Conservation (phyloP, 2,797 vertebrate genomes). For the Gephyroberyx darwinii region DNA sequence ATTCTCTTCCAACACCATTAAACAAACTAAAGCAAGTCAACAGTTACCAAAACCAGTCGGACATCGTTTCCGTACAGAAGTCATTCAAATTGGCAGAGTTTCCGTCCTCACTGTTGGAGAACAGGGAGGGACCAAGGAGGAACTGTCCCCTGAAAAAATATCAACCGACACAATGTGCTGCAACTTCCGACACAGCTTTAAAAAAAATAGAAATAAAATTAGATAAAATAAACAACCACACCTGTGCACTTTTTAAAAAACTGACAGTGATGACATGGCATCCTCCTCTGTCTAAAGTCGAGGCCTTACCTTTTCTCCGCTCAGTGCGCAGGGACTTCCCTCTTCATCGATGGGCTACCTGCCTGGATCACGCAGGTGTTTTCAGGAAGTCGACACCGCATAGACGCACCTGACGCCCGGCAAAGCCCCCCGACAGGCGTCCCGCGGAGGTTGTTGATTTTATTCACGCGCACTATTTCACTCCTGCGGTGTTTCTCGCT, state of each 20-base stretch:
- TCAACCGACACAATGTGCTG: background rate
- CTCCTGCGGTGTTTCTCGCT: background rate
- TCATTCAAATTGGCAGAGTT: background rate
- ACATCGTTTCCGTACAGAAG: background rate
- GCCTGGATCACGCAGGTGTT: slow-evolving; percentile 78
- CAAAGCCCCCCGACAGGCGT: background rate
- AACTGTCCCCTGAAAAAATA: slow-evolving; percentile 8
- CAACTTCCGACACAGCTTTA: too few species aligned
- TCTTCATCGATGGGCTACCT: slow-evolving; percentile 72
- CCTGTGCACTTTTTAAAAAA: too few species aligned
- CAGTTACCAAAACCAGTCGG: background rate
- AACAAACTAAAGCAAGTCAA: too few species aligned
- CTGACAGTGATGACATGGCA: too few species aligned
- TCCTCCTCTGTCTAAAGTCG: background rate
- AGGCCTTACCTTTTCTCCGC: slow-evolving; percentile 71
- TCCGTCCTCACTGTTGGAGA: slow-evolving; percentile 19
- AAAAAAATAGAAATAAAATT: background rate
- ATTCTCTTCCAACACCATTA: too few species aligned
- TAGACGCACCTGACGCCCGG: background rate
- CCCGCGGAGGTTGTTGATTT: background rate
- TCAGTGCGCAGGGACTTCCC: slow-evolving; percentile 65
- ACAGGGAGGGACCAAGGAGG: slow-evolving; percentile 29
- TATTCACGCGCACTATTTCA: background rate
- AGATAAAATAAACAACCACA: too few species aligned
- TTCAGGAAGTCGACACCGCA: slow-evolving; percentile 55